Conservation (phyloP, 2,113 vertebrate species). For the Oncorhynchus tshawytscha region DNA sequence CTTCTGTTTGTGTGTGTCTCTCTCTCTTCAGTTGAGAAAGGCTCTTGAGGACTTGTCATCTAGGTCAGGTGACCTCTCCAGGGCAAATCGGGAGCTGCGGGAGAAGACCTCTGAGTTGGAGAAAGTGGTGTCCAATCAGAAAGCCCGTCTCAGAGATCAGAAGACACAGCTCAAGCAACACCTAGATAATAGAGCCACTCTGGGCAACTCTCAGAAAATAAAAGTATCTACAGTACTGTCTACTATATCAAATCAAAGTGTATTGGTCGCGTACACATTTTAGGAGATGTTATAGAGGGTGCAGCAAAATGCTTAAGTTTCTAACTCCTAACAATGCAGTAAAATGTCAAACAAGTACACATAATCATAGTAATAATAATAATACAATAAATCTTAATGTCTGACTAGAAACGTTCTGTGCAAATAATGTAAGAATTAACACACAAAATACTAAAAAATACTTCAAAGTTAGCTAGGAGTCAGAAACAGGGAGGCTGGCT, state of each 20-base stretch:
- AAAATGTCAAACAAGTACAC: too few species aligned
- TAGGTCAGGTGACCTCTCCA: constrained; percentile 63
- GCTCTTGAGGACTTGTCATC: constrained; percentile 58
- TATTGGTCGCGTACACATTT: too few species aligned
- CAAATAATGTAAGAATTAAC: too few species aligned
- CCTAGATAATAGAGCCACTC: constrained; percentile 34
- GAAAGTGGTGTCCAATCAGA: constrained; percentile 52
- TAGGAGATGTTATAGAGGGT: too few species aligned
- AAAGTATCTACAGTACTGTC: constrained; percentile 7
- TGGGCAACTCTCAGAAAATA: constrained; percentile 6
- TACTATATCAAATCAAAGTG: neutral
- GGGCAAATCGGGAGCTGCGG: constrained; percentile 64
- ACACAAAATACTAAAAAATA: too few species aligned
- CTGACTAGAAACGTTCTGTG: too few species aligned
- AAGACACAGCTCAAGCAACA: constrained; percentile 57
- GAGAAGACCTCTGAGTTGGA: constrained; percentile 62
- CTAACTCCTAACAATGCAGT: too few species aligned
- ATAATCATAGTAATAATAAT: too few species aligned
- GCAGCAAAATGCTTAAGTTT: too few species aligned
- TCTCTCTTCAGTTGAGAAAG: constrained; percentile 64
- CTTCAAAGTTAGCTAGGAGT: too few species aligned
- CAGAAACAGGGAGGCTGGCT: too few species aligned
- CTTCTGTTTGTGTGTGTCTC: neutral
- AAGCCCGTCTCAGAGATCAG: constrained; percentile 61
- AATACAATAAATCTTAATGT: too few species aligned